phyloP scores from a whole-genome alignment of 1,140 invertebrate species.

The Solenopsis fugax region DNA sequence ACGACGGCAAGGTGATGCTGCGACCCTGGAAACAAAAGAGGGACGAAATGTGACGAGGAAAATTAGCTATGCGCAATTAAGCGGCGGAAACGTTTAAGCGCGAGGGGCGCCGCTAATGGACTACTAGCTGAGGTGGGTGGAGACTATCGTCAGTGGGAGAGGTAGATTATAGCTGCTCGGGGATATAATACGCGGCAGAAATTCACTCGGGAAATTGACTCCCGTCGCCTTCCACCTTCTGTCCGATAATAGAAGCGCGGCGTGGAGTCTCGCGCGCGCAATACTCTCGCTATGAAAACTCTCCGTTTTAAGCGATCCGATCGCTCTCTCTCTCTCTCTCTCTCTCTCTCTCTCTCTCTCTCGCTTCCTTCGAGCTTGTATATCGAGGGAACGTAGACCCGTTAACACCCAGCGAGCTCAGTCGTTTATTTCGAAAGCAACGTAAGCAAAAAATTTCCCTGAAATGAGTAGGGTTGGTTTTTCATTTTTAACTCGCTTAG shows the following conservation, averaged over 20 bases:
- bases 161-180: slow-evolving; percentile 45
- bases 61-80: slow-evolving; percentile 81
- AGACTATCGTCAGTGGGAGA: slow-evolving; percentile 40
- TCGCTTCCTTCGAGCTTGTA: not conserved
- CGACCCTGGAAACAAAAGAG: slow-evolving; percentile 71
- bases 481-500: not conserved
- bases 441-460: slow-evolving; percentile 22
- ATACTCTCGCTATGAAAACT: slow-evolving; percentile 42
- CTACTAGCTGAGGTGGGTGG: slow-evolving; percentile 70
- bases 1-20: slow-evolving; percentile 32
- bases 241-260: slow-evolving; percentile 50
- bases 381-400: not conserved
- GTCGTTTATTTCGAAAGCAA: slow-evolving; percentile 38
- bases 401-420: not conserved
- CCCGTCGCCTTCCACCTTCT: slow-evolving; percentile 53
- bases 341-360: not conserved
- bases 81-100: slow-evolving; percentile 79
- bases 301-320: not conserved
- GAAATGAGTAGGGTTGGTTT: not conserved
- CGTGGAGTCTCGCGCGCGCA: slow-evolving; percentile 17
- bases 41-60: slow-evolving; percentile 70
- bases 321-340: not conserved
- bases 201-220: slow-evolving; percentile 72
- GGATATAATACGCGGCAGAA: slow-evolving; percentile 70
- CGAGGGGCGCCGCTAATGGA: slow-evolving; percentile 77